phyloP scores from a whole-genome alignment of 2,888 invertebrate genomes.

The Cryptus viduatorius region DNA sequence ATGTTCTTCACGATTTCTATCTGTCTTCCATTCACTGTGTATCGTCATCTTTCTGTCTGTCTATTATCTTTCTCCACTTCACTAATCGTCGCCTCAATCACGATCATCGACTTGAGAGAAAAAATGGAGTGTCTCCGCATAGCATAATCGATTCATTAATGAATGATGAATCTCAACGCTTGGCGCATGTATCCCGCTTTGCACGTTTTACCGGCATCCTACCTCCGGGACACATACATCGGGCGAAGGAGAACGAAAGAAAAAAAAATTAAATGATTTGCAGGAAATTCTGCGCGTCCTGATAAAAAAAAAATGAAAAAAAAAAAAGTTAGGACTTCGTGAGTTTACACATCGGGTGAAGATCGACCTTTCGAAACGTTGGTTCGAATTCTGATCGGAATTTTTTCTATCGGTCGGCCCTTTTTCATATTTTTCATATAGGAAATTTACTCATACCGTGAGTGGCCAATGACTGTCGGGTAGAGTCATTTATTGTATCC shows the following conservation, averaged over 20 bases:
- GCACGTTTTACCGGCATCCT: constrained; percentile 68
- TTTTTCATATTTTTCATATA: background rate
- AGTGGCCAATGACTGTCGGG: constrained; percentile 1
- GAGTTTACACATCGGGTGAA: too few relatives aligned
- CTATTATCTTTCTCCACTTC: constrained; percentile 3
- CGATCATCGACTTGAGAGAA: constrained; percentile 47
- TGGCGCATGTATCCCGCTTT: constrained; percentile 72
- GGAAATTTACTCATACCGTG: background rate
- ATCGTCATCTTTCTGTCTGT: constrained; percentile 61
- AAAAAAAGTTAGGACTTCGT: too few relatives aligned
- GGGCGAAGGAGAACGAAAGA: constrained; percentile 48
- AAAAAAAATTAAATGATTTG: constrained; percentile 6
- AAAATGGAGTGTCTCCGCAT: constrained; percentile 29
- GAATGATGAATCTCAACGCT: constrained; percentile 63
- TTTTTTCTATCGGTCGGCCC: too few relatives aligned
- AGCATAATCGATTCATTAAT: constrained; percentile 41
- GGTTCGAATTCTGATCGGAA: too few relatives aligned
- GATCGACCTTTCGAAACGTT: too few relatives aligned
- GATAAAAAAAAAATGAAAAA: too few relatives aligned
- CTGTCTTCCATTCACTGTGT: background rate
- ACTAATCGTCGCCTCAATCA: constrained; percentile 37
- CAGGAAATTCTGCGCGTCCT: too few relatives aligned
- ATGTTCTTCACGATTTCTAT: background rate
- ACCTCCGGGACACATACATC: constrained; percentile 41
- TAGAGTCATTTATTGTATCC: background rate